A percentile compares a stretch with the other conserved stretches of the same genome.
Evolutionary conservation across 2,797 vertebrate species (phyloP).

Genomic region (Hyperoplus lanceolatus): DNA sequence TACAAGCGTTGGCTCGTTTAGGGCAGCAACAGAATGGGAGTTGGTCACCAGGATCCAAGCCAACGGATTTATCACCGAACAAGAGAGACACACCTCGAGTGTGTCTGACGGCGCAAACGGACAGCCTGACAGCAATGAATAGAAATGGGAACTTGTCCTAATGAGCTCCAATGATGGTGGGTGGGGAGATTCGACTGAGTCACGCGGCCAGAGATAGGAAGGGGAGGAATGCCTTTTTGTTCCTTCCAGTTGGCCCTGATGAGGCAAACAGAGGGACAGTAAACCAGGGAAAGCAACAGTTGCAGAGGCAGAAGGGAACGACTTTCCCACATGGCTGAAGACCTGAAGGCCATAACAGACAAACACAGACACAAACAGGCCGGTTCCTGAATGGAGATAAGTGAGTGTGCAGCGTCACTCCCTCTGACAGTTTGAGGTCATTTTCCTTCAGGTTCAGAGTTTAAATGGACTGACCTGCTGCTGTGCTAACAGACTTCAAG

Average conservation of each 20-base stretch:
- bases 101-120: constrained; percentile 15
- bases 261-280: constrained; percentile 63
- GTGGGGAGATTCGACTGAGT: not conserved
- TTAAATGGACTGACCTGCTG: constrained; percentile 13
- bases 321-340: constrained; percentile 45
- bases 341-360: constrained; percentile 43
- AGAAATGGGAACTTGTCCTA: constrained; percentile 43
- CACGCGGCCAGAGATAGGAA: constrained; percentile 31
- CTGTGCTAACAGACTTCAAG: not conserved
- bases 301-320: constrained; percentile 7
- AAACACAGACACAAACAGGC: constrained; percentile 12
- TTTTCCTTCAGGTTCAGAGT: constrained; percentile 34
- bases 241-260: constrained; percentile 37
- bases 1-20: constrained; percentile 23
- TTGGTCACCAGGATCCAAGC: constrained; percentile 34
- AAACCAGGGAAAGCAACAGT: constrained; percentile 40
- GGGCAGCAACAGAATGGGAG: constrained; percentile 26
- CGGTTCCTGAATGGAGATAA: constrained; percentile 8
- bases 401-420: not conserved
- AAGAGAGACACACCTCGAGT: constrained; percentile 40
- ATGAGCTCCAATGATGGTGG: constrained; percentile 28
- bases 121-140: constrained; percentile 29
- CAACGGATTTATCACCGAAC: not conserved
- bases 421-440: constrained; percentile 26
- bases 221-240: constrained; percentile 43